Conservation (phyloP, 2,888 invertebrate species). For the Pycnomerus fuliginosus region DNA sequence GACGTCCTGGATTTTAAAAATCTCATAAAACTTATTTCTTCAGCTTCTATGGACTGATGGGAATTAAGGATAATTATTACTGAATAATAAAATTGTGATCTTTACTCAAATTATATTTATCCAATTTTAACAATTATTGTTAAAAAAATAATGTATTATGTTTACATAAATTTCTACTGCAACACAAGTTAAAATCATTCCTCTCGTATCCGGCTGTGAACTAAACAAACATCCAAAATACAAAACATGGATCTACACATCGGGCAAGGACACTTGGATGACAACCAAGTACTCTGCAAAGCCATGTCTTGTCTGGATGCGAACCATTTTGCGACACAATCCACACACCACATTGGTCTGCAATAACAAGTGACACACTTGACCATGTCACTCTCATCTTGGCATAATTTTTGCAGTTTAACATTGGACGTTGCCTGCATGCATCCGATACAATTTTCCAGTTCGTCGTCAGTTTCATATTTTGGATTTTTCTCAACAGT, state of each 20-base stretch:
- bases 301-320: constrained; percentile 75
- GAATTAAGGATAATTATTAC: too few relatives aligned
- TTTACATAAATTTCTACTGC: too few relatives aligned
- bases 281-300: constrained; percentile 74
- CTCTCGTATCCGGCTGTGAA: too few relatives aligned
- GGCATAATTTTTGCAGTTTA: constrained; percentile 76
- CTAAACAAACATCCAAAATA: constrained; percentile 68
- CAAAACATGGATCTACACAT: constrained; percentile 85
- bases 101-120: too few relatives aligned
- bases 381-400: constrained; percentile 49
- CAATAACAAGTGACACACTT: constrained; percentile 66
- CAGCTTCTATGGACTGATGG: too few relatives aligned
- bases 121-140: too few relatives aligned
- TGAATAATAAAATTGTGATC: too few relatives aligned
- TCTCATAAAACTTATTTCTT: too few relatives aligned
- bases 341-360: constrained; percentile 87
- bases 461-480: constrained; percentile 61
- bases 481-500: constrained; percentile 70
- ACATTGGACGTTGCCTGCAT: constrained; percentile 75
- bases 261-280: constrained; percentile 83
- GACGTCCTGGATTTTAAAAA: too few relatives aligned
- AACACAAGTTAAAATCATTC: too few relatives aligned
- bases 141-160: too few relatives aligned
- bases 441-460: constrained; percentile 86
- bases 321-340: constrained; percentile 87